A percentile compares a stretch with the other conserved stretches of the same genome.
These are phyloP conservation scores for Mormoops blainvillei DNA, from an alignment of 2,113 vertebrate species.

Conservation along the genomic window DNA sequence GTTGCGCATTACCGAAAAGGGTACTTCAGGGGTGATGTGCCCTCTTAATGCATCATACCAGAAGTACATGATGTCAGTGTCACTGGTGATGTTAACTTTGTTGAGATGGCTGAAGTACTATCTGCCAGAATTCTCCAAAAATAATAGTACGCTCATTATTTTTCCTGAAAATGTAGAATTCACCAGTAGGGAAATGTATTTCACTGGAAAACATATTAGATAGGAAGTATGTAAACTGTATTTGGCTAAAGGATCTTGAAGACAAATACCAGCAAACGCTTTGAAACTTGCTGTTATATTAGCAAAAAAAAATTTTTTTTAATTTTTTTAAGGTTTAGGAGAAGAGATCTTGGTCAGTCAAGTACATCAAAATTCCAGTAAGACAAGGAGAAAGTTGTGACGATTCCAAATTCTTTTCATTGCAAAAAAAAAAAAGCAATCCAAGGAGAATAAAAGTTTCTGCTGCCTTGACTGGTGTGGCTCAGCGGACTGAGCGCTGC, in stretches of 20 bases:
- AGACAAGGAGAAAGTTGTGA: neutral
- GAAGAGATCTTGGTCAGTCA: neutral
- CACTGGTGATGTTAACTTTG: neutral
- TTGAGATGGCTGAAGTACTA: neutral
- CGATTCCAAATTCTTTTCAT: slow-evolving; percentile 31
- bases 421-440: slow-evolving; percentile 40
- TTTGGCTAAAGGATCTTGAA: slow-evolving; percentile 1
- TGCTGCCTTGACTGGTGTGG: neutral
- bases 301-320: neutral
- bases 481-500: too few species aligned
- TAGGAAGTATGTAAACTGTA: neutral
- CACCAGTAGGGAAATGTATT: neutral
- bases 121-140: neutral
- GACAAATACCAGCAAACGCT: neutral
- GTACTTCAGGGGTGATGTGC: neutral
- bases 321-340: neutral
- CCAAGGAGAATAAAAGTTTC: neutral
- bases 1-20: neutral
- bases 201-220: neutral
- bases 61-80: neutral
- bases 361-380: neutral
- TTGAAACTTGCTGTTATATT: neutral
- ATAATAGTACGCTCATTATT: neutral
- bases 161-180: slow-evolving; percentile 14
- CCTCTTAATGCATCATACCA: neutral